phyloP scores from a whole-genome alignment of 2,888 invertebrate genomes.

The Formica aserva region DNA sequence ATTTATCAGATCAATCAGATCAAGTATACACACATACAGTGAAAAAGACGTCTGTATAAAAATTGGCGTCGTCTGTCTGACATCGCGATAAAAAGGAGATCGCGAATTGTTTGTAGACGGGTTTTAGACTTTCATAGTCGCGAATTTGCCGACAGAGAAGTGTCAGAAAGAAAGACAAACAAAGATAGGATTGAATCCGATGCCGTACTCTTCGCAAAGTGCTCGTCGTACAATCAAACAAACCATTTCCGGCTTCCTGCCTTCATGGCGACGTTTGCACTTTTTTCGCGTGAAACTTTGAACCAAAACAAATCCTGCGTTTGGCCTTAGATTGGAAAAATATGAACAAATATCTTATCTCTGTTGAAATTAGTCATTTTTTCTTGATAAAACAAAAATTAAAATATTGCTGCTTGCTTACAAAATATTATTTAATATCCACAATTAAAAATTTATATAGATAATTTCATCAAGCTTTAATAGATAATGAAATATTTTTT shows the following conservation, averaged over 20 bases:
- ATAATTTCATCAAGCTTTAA: background rate
- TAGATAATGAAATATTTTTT: background rate
- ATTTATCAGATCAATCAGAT: background rate
- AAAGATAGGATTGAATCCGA: constrained; percentile 28
- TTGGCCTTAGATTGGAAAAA: background rate
- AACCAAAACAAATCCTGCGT: background rate
- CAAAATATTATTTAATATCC: background rate
- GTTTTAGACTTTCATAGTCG: background rate
- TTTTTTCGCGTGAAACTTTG: constrained; percentile 10
- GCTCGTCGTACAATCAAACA: constrained; percentile 31
- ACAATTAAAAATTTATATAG: background rate
- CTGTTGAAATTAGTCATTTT: background rate
- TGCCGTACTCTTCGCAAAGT: constrained; percentile 24
- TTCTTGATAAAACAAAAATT: background rate
- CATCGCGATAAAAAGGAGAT: background rate
- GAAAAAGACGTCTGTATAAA: background rate
- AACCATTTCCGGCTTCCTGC: constrained; percentile 18
- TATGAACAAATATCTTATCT: background rate
- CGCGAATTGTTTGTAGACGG: constrained; percentile 21
- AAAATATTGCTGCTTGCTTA: no score
- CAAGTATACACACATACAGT: background rate
- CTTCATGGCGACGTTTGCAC: background rate
- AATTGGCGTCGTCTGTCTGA: background rate
- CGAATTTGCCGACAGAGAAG: constrained; percentile 6
- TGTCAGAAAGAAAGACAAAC: background rate